Conservation (phyloP, 2,797 vertebrate species). For the Heteromormyrus szaboi region DNA sequence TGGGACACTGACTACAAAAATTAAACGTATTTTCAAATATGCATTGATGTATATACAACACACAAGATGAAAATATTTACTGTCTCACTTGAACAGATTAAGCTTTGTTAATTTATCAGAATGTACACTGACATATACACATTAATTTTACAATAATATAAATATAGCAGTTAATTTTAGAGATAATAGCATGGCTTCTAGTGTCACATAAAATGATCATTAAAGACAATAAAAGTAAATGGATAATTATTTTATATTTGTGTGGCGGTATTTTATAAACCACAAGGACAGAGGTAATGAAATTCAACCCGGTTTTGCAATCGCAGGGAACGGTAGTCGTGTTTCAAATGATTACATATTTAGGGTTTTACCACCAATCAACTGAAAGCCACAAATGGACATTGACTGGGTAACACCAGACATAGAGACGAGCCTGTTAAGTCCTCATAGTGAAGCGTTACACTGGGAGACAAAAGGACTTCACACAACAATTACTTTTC, state of each 20-base stretch:
- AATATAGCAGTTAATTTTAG: conserved; percentile 53
- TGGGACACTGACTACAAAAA: conserved; percentile 49
- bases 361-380: neutral
- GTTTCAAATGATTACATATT: neutral
- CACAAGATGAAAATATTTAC: conserved; percentile 64
- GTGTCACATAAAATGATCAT: conserved; percentile 42
- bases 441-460: neutral
- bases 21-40: conserved; percentile 62
- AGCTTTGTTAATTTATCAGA: conserved; percentile 57
- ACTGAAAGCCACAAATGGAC: neutral
- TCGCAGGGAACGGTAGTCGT: neutral
- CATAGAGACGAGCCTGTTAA: neutral
- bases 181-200: conserved; percentile 44
- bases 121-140: conserved; percentile 71
- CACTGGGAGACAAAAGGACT: neutral
- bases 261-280: neutral
- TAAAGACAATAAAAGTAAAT: conserved; percentile 9
- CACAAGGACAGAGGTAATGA: neutral
- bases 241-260: neutral
- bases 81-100: conserved; percentile 36
- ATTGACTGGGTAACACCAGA: neutral
- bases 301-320: neutral
- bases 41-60: conserved; percentile 59
- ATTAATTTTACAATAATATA: conserved; percentile 74
- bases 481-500: neutral